These are phyloP conservation scores for Vombatus ursinus DNA, from an alignment of 2,113 vertebrate species.

Conservation along the genomic window DNA sequence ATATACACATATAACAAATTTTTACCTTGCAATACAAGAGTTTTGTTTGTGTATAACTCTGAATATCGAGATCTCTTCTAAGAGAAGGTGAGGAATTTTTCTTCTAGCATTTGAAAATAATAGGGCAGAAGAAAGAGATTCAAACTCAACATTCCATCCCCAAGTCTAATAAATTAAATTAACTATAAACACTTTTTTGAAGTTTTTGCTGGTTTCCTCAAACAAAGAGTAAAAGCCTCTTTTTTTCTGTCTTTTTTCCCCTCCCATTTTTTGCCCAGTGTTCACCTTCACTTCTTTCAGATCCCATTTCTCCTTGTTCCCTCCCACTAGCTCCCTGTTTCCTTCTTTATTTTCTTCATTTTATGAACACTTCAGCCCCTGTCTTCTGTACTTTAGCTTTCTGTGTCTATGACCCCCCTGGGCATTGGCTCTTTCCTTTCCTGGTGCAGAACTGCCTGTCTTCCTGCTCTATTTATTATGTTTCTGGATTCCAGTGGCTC, in stretches of 20 bases:
- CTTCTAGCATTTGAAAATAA: constrained; percentile 40
- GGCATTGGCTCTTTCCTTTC: neutral
- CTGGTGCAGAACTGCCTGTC: neutral
- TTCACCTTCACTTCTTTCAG: neutral
- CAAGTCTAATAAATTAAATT: constrained; percentile 7
- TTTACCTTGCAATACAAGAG: neutral
- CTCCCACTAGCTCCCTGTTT: neutral
- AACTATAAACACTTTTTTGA: neutral
- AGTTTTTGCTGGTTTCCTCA: constrained; percentile 12
- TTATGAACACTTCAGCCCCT: neutral
- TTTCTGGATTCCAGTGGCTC: neutral
- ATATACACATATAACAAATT: neutral
- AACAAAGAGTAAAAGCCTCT: neutral
- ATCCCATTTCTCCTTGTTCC: neutral
- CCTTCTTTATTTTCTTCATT: neutral
- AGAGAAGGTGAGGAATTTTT: neutral
- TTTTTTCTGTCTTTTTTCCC: accelerated
- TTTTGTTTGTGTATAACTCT: constrained; percentile 15
- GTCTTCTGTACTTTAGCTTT: neutral
- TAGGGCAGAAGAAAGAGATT: neutral
- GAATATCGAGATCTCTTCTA: constrained; percentile 11
- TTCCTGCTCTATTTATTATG: neutral
- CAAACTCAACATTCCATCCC: neutral
- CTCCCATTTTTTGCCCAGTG: neutral
- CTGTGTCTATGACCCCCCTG: neutral